Base-by-base conservation (phyloP, 2,888 invertebrate species). In the Leucophenga maculata region DNA sequence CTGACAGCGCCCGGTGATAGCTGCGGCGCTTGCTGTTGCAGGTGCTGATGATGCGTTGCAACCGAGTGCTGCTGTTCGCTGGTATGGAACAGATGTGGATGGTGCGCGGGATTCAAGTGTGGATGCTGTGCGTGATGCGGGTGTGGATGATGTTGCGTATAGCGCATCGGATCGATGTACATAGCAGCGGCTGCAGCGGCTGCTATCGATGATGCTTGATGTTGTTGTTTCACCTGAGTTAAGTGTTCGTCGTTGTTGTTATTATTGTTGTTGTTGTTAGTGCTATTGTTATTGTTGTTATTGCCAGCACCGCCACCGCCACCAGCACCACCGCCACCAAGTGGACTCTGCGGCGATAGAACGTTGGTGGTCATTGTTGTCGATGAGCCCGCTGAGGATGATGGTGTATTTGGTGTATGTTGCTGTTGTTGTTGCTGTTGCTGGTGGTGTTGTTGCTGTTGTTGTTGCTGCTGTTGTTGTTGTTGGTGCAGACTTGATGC, bases 101-200 rank as follows among this genome's bases (percentile, higher is more conserved):
- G 86, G 78, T 87, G 87, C 77, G 86, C 85, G 78, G 87, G 86
- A 81, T 87, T 88, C 69, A 88, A 76, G 75, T 88, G 88, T 76
- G 88, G 88, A 78, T 88, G 88, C 78, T 88, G 88, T 70, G 85
- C 86, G 78, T 88, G 88, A 77, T 88, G 88, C 70, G 85, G 86
- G 73, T 87, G 88, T 14, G 62, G 46, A 65, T 87, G 87, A 54
- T 87, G 87, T 69, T 88, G 88, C 67, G 88, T 88, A 72, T 88
- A 88, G 74, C 88, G 86, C 86, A 87, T 87, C 64, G 88, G 88
- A 82, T 88, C 88, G 79, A 88, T 89, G 78, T 88, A 88, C 88
- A 89, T 88, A 59, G 88, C 88, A 70, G 88, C 89, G 75, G 89
- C 88, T 77, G 89, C 89, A 78, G 88, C 88, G 78, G 89, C 88